Conservation (phyloP, 2,797 vertebrate species). For the Apogon hyalosoma region DNA sequence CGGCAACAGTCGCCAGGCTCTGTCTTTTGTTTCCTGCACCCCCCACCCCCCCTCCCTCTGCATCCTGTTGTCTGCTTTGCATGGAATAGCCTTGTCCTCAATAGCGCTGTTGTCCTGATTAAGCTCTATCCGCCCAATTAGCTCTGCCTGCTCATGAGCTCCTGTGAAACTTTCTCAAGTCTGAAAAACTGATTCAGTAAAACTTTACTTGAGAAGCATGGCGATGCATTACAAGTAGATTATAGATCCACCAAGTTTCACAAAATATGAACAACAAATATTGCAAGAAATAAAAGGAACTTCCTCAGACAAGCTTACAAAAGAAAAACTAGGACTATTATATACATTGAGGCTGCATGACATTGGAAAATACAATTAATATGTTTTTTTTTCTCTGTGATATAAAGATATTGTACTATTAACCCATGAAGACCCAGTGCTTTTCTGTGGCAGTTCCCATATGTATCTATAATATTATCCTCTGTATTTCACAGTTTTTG, state of each 20-base stretch:
- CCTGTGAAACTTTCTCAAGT: constrained; percentile 40
- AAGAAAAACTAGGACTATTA: too few relatives aligned
- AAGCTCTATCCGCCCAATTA: constrained; percentile 67
- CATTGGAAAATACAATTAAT: too few relatives aligned
- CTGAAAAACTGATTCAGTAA: constrained; percentile 40
- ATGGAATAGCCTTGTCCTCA: constrained; percentile 62
- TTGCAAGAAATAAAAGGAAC: neutral
- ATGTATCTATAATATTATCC: too few relatives aligned
- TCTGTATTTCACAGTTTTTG: too few relatives aligned
- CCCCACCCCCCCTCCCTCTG: constrained; percentile 16
- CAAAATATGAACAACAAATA: neutral
- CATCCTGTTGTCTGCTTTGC: constrained; percentile 63
- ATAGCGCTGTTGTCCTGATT: constrained; percentile 63
- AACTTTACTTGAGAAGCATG: constrained; percentile 36
- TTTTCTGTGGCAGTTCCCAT: too few relatives aligned
- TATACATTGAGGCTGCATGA: too few relatives aligned
- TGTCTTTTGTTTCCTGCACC: constrained; percentile 58
- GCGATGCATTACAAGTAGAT: constrained; percentile 55
- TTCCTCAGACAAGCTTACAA: too few relatives aligned
- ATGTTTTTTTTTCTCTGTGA: too few relatives aligned
- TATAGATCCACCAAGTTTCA: constrained; percentile 6
- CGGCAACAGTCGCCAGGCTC: constrained; percentile 45
- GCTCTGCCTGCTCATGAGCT: constrained; percentile 55
- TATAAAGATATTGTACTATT: too few relatives aligned
- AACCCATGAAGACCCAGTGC: too few relatives aligned